These are phyloP conservation scores for Leuciscus waleckii DNA, from an alignment of 2,797 vertebrate species.

Conservation along the genomic window DNA sequence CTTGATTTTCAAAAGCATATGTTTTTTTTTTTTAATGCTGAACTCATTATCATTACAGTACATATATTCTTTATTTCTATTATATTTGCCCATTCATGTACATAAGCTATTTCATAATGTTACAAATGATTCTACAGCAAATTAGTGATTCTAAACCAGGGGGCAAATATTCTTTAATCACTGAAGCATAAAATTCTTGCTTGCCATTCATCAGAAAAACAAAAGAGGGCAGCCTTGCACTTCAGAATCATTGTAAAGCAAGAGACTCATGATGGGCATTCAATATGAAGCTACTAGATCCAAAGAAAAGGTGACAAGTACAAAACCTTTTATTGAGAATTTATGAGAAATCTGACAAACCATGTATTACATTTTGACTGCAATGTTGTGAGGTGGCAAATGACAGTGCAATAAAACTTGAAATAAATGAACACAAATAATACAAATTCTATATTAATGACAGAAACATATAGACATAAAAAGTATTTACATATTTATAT, in stretches of 20 bases:
- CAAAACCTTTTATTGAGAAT: background rate
- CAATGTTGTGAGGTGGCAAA: background rate
- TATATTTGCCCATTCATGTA: background rate
- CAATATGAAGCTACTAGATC: background rate
- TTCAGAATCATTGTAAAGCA: background rate
- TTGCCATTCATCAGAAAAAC: constrained; percentile 14
- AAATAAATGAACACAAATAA: constrained; percentile 2
- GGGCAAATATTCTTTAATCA: background rate
- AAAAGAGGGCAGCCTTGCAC: constrained; percentile 32
- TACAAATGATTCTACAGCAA: background rate
- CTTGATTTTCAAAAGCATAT: background rate
- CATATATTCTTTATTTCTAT: background rate
- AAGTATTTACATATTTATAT: constrained; percentile 53
- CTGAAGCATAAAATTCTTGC: background rate
- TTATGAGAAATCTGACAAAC: background rate
- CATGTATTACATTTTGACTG: background rate
- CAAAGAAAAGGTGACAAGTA: background rate
- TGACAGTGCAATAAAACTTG: background rate
- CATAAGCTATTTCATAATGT: background rate
- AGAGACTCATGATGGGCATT: background rate
- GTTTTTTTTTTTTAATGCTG: background rate
- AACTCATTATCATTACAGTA: background rate
- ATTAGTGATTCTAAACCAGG: background rate
- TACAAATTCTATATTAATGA: constrained; percentile 16
- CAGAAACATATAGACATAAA: constrained; percentile 30